Evolutionary conservation across 2,888 invertebrate species (phyloP), one percentile per base, ranked within the genome.

Genomic region (Drosophila mimetica): DNA sequence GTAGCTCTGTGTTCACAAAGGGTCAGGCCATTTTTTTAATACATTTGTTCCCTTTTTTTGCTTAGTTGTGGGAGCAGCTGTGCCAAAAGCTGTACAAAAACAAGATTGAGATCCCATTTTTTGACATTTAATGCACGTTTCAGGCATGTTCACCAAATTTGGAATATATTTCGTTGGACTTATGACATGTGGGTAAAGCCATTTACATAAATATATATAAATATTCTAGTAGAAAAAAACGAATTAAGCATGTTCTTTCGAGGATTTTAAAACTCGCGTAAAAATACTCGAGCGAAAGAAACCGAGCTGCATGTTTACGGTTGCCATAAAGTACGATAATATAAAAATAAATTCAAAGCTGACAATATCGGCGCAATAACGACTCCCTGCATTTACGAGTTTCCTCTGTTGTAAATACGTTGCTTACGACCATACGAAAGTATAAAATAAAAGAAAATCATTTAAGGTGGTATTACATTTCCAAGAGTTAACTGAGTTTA

Each of bases 251-350:
- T 65, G 55, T 57, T 63, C 20, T 20, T 30, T 2, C n/a, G 50
- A 30, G 39, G 39, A 47, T 39, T 58, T 58, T 71, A 47, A 54
- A 63, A 74, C 1, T 46, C 30, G 30, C 14, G 18, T 30, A 46
- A 46, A 46, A 30, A 30, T 30, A 11, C 14, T 18, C 36, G 54
- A 16, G 50, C 34, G 20, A 54, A 11, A 16, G 25, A 28, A 44
- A 28, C 14, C 44, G 4, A 16, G 5, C 47, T 48, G 42, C 63
- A 52, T 52, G 48, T 75, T 71, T 71, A 67, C 46, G 30, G 46
- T 42, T 2, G 69, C 47, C 61, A 60, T 83, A 73, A 84, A 80
- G 63, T 63, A 47, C 52, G 61, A 74, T 61, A 75, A 51, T 75
- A 72, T 75, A 69, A 74, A 67, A 42, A 61, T 60, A 46, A 46